Base-by-base conservation (phyloP, 2,113 vertebrate species). In the Condylura cristata region DNA sequence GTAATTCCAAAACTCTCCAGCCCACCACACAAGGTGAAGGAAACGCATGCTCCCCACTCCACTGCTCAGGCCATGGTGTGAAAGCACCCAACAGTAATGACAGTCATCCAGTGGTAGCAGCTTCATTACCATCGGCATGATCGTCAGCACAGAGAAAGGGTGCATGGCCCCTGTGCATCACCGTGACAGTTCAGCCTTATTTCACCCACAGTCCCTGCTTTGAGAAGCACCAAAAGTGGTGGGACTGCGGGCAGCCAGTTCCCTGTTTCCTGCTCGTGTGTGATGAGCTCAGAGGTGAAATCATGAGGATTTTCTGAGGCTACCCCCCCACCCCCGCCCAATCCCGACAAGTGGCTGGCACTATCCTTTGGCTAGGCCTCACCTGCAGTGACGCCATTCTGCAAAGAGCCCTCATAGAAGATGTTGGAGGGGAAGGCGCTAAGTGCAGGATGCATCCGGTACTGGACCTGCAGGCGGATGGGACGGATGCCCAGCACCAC, bases 361-460 rank as follows among this genome's bases (percentile, higher is more conserved):
- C 53, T 20, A 56, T 6, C 18, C 18, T 56, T 8, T 56, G 53
- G 65, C 17, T 17, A 9, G 6, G 7, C 18, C 66, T 71, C 26
- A 74, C 99, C 99, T 96, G 99, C 99, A 0, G 99, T 99, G 92
- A 99, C 99, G 0, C 99, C 99, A 0, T 99, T 99, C 98, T 99
- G 99, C 34, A 99, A 98, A 0, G 99, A 99, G 0, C 99, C 99
- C 97, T 99, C 99, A 0, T 99, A 99, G 97, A 99, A 99, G 97
- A 99, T 99, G 97, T 99, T 99, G 97, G 99, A 99, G 0, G 99
- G 99, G 89, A 99, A 99, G 89, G 99, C 99, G 20, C 99, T 99
- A 94, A 99, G 99, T 0, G 99, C 99, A 0, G 99, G 99, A 88
- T 99, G 99, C 99, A 99, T 99, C 60, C 99, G 99, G 93, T 99